These are phyloP conservation scores for Pogona vitticeps DNA, from an alignment of 2,113 vertebrate genomes.

Conservation along the genomic window DNA sequence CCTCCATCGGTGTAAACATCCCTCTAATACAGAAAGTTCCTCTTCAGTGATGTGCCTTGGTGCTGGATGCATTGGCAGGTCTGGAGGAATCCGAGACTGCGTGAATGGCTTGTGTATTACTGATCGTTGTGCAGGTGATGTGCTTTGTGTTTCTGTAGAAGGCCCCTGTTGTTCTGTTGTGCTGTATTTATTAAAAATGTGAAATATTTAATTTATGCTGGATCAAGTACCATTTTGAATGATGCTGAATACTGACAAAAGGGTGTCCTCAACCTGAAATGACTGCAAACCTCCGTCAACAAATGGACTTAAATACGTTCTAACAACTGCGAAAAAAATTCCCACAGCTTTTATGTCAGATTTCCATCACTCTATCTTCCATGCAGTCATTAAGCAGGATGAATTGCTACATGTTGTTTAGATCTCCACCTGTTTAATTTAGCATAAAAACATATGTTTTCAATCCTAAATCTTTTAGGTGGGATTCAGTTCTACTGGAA, in stretches of 20 bases:
- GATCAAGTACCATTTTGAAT: not conserved
- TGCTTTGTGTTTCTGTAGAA: conserved; percentile 80
- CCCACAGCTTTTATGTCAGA: not conserved
- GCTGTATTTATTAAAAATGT: conserved; percentile 73
- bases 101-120: conserved; percentile 96
- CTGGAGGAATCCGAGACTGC: conserved; percentile 91
- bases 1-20: conserved; percentile 97
- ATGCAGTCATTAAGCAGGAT: not conserved
- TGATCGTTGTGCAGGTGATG: conserved; percentile 80
- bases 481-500: not conserved
- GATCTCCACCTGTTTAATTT: not conserved
- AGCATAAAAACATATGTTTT: not conserved
- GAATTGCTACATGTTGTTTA: not conserved
- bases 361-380: not conserved
- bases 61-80: conserved; percentile 95
- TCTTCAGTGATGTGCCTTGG: conserved; percentile 95
- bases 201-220: conserved; percentile 12
- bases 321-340: not conserved
- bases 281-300: not conserved
- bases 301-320: not conserved
- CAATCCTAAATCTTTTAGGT: not conserved
- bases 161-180: conserved; percentile 84
- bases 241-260: not conserved
- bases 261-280: not conserved
- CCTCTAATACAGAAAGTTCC: conserved; percentile 91